Base-by-base conservation (phyloP, 2,113 vertebrate genomes). In the Oryzias woworae region DNA sequence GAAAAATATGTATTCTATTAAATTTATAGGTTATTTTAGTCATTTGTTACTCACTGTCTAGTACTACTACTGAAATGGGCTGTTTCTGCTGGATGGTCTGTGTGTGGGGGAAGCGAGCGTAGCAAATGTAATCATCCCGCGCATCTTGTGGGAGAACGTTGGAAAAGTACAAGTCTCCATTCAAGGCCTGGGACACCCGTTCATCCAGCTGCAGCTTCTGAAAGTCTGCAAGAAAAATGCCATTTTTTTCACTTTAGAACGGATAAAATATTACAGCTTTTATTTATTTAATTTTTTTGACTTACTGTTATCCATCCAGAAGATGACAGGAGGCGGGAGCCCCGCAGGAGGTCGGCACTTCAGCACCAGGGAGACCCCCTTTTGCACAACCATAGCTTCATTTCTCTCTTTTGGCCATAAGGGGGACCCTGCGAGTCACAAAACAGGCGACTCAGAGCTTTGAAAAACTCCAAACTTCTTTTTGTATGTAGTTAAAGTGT, bases 231-330 rank as follows among this genome's bases (percentile, higher is more conserved):
- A 72, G 57, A 57, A 36, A 36, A 36, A 36, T 12, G 36, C 36
- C 1, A 12, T 12, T 12, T 36, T 12, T 36, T 36, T 28, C 26
- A 7, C 31, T 36, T 36, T 36, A 36, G 10, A 12, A 3, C 36
- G 8, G 12, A 36, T 12, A 36, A 36, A 36, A 36, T 10, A 36
- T 3, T 36, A 10, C 36, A 10, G 2, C 36, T 12, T 36, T 12
- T 12, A 10, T 12, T 12, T 10, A 2, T 36, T 2, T 12, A 10
- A 2, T 2, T 36, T 12, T 36, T 36, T 36, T 14, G 14, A 92
- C 95, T 95, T 87, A 99, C 96, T 96, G 28, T 96, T 97, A 91
- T 99, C 96, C 97, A 99, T 99, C 97, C 97, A 99, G 90, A 99
- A 96, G 85, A 98, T 96, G 85, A 97, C 92, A 52, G 97, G 95